Percentiles rank a stretch among this genome's conserved stretches.
Conservation (phyloP, 2,888 invertebrate species). For the Agrochola lota region DNA sequence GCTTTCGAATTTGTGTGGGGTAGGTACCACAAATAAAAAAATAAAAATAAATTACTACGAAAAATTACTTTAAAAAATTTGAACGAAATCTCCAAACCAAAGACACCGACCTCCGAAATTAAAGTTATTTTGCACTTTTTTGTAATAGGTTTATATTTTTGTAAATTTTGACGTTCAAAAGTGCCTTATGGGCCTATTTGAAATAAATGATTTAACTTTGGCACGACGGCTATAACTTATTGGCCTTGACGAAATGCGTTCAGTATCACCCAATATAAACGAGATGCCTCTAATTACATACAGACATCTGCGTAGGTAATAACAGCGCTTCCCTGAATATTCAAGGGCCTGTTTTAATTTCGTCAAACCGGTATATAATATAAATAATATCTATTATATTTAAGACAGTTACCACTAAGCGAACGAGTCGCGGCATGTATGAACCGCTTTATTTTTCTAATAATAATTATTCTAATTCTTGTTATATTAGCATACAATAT, state of each 20-base stretch:
- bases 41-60: no score
- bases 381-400: conserved; percentile 49
- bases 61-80: no score
- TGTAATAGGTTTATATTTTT: no score
- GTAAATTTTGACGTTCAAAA: no score
- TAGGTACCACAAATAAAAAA: no score
- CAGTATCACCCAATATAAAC: neutral
- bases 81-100: no score
- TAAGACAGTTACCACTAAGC: conserved; percentile 68
- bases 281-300: conserved; percentile 37
- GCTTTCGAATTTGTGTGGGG: no score
- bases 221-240: neutral
- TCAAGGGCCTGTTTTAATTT: conserved; percentile 64
- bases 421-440: conserved; percentile 80
- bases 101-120: no score
- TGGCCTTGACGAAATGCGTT: neutral
- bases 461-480: conserved; percentile 85
- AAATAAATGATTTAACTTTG: no score
- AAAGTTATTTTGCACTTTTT: no score
- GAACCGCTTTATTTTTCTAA: conserved; percentile 81
- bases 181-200: no score
- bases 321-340: conserved; percentile 65
- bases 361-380: conserved; percentile 62
- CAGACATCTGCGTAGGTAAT: conserved; percentile 59
- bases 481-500: conserved; percentile 88